Evolutionary conservation across 1,140 invertebrate genomes (phyloP).

Genomic region (Papilio xuthus): DNA sequence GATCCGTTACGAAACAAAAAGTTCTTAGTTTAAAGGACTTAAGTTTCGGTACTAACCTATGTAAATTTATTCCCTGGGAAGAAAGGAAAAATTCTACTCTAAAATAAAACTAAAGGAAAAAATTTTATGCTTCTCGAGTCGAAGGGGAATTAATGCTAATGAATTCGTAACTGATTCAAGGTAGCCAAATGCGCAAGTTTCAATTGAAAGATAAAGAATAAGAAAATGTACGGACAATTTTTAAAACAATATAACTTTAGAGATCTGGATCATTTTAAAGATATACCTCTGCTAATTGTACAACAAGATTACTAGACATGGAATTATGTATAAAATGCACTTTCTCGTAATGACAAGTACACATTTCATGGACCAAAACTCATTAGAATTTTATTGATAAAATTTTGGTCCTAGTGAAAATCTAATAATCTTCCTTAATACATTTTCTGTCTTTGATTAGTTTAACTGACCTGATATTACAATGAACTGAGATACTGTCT

Average conservation of each 20-base stretch:
- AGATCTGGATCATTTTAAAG: conserved; percentile 9
- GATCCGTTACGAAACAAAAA: conserved; percentile 27
- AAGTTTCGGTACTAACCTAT: conserved; percentile 36
- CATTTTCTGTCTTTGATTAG: not conserved
- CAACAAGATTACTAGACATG: not conserved
- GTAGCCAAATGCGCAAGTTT: conserved; percentile 38
- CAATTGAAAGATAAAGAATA: conserved; percentile 35
- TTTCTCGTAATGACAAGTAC: not conserved
- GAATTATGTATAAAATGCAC: too few species aligned
- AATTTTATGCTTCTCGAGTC: conserved; percentile 30
- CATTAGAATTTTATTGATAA: not conserved
- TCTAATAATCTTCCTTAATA: not conserved
- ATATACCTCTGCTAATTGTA: not conserved
- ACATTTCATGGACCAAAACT: not conserved
- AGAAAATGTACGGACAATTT: conserved; percentile 15
- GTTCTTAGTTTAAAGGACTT: conserved; percentile 24
- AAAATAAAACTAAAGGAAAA: conserved; percentile 35
- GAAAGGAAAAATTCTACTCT: conserved; percentile 35
- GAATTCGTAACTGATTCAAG: conserved; percentile 40
- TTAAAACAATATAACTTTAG: conserved; percentile 5
- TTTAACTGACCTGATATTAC: not conserved
- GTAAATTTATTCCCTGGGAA: conserved; percentile 38
- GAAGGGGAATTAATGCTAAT: conserved; percentile 38
- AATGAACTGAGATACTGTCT: not conserved
- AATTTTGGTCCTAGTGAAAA: not conserved